A percentile compares a stretch with the other conserved stretches of the same genome.
phyloP scores from a whole-genome alignment of 2,888 invertebrate genomes.

The Nemapogon koenigi region DNA sequence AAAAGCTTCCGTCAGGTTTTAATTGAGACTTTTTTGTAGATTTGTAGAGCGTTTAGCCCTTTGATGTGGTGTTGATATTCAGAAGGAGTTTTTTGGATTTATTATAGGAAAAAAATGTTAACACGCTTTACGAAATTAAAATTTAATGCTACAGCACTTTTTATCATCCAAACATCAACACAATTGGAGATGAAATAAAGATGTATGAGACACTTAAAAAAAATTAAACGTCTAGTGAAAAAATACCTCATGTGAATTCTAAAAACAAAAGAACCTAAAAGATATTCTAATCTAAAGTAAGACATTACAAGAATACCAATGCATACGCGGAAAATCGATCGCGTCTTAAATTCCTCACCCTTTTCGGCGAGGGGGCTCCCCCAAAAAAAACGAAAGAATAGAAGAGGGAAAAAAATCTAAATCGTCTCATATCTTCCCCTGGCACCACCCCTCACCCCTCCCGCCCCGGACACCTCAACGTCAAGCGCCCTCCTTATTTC shows the following conservation, averaged over 20 bases:
- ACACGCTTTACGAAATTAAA: no score
- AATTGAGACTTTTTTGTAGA: conserved; percentile 64
- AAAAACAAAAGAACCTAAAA: conserved; percentile 21
- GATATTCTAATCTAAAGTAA: conserved; percentile 62
- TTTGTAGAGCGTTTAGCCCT: conserved; percentile 58
- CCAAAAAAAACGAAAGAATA: conserved; percentile 63
- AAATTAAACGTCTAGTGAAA: no score
- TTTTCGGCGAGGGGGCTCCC: conserved; percentile 58
- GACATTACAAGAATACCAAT: conserved; percentile 65
- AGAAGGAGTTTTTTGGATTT: no score
- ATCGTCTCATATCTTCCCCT: conserved; percentile 63
- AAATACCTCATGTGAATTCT: no score
- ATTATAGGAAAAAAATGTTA: no score
- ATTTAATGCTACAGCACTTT: no score
- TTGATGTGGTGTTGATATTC: conserved; percentile 24
- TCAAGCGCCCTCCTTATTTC: conserved; percentile 64
- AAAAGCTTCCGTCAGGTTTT: conserved; percentile 66
- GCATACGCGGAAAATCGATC: conserved; percentile 65
- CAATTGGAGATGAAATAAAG: no score
- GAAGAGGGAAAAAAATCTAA: conserved; percentile 65
- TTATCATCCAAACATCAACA: no score
- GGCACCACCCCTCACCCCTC: conserved; percentile 23
- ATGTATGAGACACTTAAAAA: no score
- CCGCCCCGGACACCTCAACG: conserved; percentile 53
- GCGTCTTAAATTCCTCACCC: conserved; percentile 66